These are phyloP conservation scores for Mechanitis mazaeus DNA, from an alignment of 2,888 invertebrate species.

Conservation along the genomic window DNA sequence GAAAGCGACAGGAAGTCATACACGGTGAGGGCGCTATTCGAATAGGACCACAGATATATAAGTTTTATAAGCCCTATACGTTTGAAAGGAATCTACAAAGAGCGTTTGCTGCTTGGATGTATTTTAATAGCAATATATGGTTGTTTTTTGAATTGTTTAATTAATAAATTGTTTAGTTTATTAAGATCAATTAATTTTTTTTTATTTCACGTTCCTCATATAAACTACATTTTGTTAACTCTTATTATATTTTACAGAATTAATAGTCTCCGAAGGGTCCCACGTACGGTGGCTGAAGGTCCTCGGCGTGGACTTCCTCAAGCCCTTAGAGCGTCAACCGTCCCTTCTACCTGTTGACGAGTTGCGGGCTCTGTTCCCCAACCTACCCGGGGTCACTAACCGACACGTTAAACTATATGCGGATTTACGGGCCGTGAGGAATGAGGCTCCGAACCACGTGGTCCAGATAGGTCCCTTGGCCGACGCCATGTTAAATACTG, in stretches of 20 bases:
- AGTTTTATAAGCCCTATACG: too few species aligned
- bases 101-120: too few species aligned
- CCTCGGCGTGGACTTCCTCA: conserved; percentile 88
- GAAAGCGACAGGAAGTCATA: conserved; percentile 71
- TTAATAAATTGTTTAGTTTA: too few species aligned
- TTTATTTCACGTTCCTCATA: neutral
- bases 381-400: conserved; percentile 86
- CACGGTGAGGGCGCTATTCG: conserved; percentile 47
- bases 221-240: neutral
- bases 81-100: too few species aligned
- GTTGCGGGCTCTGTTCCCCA: conserved; percentile 87
- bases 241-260: conserved; percentile 59
- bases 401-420: conserved; percentile 54
- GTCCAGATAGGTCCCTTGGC: conserved; percentile 58
- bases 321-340: conserved; percentile 81
- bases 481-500: conserved; percentile 60
- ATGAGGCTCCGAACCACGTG: conserved; percentile 39
- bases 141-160: too few species aligned
- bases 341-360: conserved; percentile 84
- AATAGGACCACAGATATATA: too few species aligned
- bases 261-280: conserved; percentile 90
- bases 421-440: conserved; percentile 47
- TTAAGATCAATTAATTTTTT: too few species aligned
- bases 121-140: too few species aligned
- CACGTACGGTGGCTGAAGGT: conserved; percentile 93